These are phyloP conservation scores for Mesopsocus fuscifrons DNA, from an alignment of 2,888 invertebrate genomes.

Conservation along the genomic window DNA sequence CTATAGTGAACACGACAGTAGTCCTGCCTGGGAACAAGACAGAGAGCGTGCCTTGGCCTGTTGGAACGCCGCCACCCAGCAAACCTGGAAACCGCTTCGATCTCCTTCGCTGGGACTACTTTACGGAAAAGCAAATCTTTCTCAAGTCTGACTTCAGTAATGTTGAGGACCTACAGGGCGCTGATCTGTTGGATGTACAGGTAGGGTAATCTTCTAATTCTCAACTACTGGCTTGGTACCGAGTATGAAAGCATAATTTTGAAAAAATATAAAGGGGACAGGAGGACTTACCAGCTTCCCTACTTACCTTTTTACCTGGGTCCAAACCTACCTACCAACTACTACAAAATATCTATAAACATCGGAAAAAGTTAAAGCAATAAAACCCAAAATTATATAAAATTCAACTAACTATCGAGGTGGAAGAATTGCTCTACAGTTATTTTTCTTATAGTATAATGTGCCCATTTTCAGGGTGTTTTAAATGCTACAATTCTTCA, in stretches of 20 bases:
- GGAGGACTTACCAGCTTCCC: no score
- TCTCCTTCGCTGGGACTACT: conserved; percentile 67
- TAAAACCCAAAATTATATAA: no score
- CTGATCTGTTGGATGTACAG: conserved; percentile 48
- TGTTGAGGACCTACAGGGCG: conserved; percentile 39
- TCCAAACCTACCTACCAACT: no score
- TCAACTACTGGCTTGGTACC: no score
- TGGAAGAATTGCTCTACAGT: no score
- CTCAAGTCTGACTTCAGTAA: conserved; percentile 62
- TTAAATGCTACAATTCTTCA: conserved; percentile 31
- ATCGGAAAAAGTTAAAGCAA: no score
- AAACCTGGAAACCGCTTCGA: conserved; percentile 59
- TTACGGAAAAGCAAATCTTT: conserved; percentile 68
- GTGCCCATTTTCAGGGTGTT: conserved; percentile 27
- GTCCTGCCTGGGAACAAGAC: conserved; percentile 25
- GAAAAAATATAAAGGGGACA: no score
- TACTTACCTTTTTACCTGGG: neutral
- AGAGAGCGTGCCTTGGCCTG: conserved; percentile 40
- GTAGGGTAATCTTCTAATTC: conserved; percentile 24
- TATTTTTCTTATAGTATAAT: no score
- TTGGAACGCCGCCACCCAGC: conserved; percentile 45
- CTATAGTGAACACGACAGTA: conserved; percentile 27
- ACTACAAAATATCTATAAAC: no score
- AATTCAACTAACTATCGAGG: no score
- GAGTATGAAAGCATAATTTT: no score